Conservation (phyloP, 2,797 vertebrate genomes). For the Sebastes taczanowskii region DNA sequence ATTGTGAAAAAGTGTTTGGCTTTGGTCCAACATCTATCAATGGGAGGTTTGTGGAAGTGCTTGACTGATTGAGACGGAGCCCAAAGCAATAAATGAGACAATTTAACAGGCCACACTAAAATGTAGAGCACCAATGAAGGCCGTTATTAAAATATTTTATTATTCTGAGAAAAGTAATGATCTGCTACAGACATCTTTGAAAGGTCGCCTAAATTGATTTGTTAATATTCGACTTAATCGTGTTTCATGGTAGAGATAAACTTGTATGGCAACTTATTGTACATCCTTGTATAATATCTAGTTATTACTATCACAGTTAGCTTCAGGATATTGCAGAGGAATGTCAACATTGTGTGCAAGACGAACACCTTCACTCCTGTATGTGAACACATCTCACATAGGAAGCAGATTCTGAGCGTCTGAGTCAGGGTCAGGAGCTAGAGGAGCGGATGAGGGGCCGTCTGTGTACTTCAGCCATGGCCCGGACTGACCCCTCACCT, state of each 20-base stretch:
- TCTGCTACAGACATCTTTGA: not conserved
- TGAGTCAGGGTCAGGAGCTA: constrained; percentile 60
- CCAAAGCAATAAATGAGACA: constrained; percentile 15
- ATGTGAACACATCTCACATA: constrained; percentile 72
- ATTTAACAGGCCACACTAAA: not conserved
- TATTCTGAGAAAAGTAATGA: not conserved
- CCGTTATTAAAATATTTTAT: not conserved
- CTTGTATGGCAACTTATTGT: not conserved
- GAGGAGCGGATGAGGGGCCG: constrained; percentile 35
- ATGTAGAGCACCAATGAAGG: not conserved
- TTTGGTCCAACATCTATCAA: constrained; percentile 19
- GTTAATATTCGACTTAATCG: not conserved
- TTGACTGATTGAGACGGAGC: constrained; percentile 10
- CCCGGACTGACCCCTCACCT: constrained; percentile 52
- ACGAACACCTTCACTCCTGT: constrained; percentile 46
- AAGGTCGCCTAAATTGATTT: not conserved
- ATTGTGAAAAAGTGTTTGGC: constrained; percentile 14
- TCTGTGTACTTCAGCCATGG: constrained; percentile 52
- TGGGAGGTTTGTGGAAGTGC: constrained; percentile 17
- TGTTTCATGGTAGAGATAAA: not conserved
- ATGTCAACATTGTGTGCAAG: constrained; percentile 1
- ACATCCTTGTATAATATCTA: not conserved
- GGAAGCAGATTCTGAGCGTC: constrained; percentile 69
- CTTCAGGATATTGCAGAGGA: not conserved
- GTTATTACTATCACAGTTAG: not conserved